Conservation (phyloP, 2,888 invertebrate species). For the Leucophenga maculata region DNA sequence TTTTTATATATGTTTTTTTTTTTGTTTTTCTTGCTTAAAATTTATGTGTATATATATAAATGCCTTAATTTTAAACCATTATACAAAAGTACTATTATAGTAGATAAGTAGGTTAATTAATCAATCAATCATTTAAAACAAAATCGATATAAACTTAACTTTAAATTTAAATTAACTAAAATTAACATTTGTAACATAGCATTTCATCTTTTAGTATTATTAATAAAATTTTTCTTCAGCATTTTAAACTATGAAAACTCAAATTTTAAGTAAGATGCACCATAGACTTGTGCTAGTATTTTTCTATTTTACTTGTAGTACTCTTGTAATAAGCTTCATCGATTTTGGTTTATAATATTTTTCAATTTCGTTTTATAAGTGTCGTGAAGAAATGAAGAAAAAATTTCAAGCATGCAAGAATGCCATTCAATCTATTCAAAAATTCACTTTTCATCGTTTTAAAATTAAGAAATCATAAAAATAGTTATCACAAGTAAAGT, state of each 20-base stretch:
- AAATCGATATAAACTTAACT: slow-evolving; percentile 17
- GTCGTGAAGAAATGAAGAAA: neutral
- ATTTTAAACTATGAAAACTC: neutral
- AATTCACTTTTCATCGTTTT: slow-evolving; percentile 31
- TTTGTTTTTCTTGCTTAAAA: slow-evolving; percentile 29
- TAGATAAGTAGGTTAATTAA: slow-evolving; percentile 34
- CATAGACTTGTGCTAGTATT: neutral
- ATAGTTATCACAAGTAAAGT: slow-evolving; percentile 25
- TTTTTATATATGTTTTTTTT: slow-evolving; percentile 23
- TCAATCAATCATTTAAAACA: slow-evolving; percentile 35
- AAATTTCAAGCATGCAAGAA: no score
- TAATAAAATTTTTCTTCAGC: slow-evolving; percentile 25
- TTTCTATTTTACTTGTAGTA: neutral
- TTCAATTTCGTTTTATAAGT: slow-evolving; percentile 28
- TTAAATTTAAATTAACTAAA: slow-evolving; percentile 43
- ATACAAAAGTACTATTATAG: slow-evolving; percentile 25
- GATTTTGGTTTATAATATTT: slow-evolving; percentile 26
- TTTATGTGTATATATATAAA: slow-evolving; percentile 32
- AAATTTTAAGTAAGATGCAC: neutral
- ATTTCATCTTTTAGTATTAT: slow-evolving; percentile 10
- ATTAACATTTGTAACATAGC: slow-evolving; percentile 32
- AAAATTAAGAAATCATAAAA: slow-evolving; percentile 28
- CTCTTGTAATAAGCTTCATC: neutral
- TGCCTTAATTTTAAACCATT: slow-evolving; percentile 41
- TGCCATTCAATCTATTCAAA: neutral